phyloP scores from a whole-genome alignment of 2,888 invertebrate genomes.

The Trachelus tabidus region DNA sequence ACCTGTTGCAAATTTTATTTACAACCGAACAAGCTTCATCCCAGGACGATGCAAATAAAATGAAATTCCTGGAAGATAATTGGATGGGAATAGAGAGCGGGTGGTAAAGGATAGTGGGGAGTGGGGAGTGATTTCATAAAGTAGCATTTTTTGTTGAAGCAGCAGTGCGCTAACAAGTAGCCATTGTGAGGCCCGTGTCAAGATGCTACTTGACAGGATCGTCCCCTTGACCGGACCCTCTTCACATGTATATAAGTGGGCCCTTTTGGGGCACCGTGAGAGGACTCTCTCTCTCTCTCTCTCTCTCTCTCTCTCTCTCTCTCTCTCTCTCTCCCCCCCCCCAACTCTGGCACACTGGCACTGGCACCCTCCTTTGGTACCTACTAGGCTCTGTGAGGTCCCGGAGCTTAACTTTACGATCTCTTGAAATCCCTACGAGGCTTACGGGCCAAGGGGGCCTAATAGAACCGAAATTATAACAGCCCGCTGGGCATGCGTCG shows the following conservation, averaged over 20 bases:
- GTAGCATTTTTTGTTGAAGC: slow-evolving; percentile 39
- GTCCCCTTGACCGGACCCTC: slow-evolving; percentile 26
- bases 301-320: too few relatives aligned
- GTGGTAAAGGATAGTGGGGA: too few relatives aligned
- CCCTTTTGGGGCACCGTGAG: too few relatives aligned
- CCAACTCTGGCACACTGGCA: slow-evolving; percentile 1
- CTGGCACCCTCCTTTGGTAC: not conserved
- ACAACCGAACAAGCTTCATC: too few relatives aligned
- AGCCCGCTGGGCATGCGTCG: slow-evolving; percentile 65
- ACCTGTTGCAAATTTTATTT: too few relatives aligned
- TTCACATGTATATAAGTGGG: slow-evolving; percentile 3
- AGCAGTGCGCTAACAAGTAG: slow-evolving; percentile 56
- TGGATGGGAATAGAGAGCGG: too few relatives aligned
- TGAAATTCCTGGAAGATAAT: too few relatives aligned
- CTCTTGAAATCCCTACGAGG: slow-evolving; percentile 55
- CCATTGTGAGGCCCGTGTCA: slow-evolving; percentile 59
- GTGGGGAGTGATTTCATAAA: not conserved
- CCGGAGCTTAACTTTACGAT: slow-evolving; percentile 63
- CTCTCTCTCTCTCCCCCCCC: too few relatives aligned
- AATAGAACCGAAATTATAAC: slow-evolving; percentile 65
- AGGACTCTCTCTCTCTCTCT: too few relatives aligned
- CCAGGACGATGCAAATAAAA: too few relatives aligned
- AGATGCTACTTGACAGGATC: slow-evolving; percentile 59
- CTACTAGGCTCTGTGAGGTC: slow-evolving; percentile 49
- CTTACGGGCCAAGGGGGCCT: slow-evolving; percentile 46